Evolutionary conservation across 2,113 vertebrate species (phyloP), one percentile per base, ranked within the genome.

Genomic region (Scolopax mira): DNA sequence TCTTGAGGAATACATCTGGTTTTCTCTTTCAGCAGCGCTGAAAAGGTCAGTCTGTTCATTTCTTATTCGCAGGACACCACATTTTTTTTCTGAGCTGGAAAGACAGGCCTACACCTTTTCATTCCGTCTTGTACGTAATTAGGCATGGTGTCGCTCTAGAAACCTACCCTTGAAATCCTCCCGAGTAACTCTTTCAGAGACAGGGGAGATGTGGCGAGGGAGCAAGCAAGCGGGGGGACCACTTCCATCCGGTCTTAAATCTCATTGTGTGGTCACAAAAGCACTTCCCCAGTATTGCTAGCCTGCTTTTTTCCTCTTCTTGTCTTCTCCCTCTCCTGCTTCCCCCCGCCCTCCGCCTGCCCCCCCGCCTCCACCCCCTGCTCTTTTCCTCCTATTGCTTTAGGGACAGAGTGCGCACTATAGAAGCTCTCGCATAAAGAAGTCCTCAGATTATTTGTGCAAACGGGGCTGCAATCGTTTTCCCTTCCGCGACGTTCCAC

Each of bases 1-100:
- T 98, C 98, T 98, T 98, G 98, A 98, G 98, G 97, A 98, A 98
- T 98, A 98, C 98, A 98, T 98, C 98, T 98, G 98, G 98, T 98
- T 98, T 98, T 98, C 98, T 97, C 98, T 98, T 98, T 98, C 98
- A 98, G 98, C 96, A 92, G 70, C 96, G 98, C 98, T 98, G 98
- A 98, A 98, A 98, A 98, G 98, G 98, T 98, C 98, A 98, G 98
- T 98, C 98, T 98, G 98, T 98, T 98, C 98, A 97, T 98, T 98
- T 98, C 98, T 98, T 98, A 98, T 98, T 98, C 91, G 96, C 96
- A 95, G 98, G 97, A 98, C 97, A 98, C 97, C 96, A 97, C 97
- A 70, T 93, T 96, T 97, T 96, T 96, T 95, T 97, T 97, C 96
- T 97, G 96, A 98, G 97, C 97, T 97, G 97, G 97, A 97, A 98